A percentile compares a stretch with the other conserved stretches of the same genome.
Evolutionary conservation across 2,888 invertebrate species (phyloP).

Genomic region (Thalpophila matura): DNA sequence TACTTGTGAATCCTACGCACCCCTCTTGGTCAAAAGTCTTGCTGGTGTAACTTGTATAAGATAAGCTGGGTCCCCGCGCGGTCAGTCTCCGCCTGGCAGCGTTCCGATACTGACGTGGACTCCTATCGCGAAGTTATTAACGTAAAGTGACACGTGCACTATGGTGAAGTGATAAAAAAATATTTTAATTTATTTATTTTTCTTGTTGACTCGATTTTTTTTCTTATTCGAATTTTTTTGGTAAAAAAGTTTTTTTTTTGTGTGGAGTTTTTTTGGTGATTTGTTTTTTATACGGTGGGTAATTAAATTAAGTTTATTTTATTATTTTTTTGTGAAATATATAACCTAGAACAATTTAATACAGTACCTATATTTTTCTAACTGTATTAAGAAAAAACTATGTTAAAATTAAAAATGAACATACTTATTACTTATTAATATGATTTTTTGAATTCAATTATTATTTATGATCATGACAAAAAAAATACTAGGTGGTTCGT

Average conservation of each 20-base stretch:
- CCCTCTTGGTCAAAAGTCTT: slow-evolving; percentile 3
- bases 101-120: slow-evolving; percentile 15
- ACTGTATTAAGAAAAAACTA: too few relatives aligned
- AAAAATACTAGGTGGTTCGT: too few relatives aligned
- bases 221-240: neutral
- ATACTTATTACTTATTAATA: too few relatives aligned
- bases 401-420: too few relatives aligned
- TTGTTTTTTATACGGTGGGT: slow-evolving; percentile 30
- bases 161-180: slow-evolving; percentile 26
- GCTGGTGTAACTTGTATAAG: slow-evolving; percentile 13
- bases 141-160: slow-evolving; percentile 16
- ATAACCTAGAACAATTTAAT: too few relatives aligned
- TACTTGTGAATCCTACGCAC: neutral
- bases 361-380: too few relatives aligned
- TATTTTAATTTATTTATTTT: neutral
- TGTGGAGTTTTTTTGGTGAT: slow-evolving; percentile 17
- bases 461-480: too few relatives aligned
- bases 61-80: neutral
- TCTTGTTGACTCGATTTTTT: neutral
- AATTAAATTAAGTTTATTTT: slow-evolving; percentile 3
- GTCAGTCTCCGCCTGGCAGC: slow-evolving; percentile 26
- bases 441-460: too few relatives aligned
- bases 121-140: slow-evolving; percentile 10
- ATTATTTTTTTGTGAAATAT: neutral
- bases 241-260: slow-evolving; percentile 10